Evolutionary conservation across 2,888 invertebrate species (phyloP).

Genomic region (Plutella xylostella): DNA sequence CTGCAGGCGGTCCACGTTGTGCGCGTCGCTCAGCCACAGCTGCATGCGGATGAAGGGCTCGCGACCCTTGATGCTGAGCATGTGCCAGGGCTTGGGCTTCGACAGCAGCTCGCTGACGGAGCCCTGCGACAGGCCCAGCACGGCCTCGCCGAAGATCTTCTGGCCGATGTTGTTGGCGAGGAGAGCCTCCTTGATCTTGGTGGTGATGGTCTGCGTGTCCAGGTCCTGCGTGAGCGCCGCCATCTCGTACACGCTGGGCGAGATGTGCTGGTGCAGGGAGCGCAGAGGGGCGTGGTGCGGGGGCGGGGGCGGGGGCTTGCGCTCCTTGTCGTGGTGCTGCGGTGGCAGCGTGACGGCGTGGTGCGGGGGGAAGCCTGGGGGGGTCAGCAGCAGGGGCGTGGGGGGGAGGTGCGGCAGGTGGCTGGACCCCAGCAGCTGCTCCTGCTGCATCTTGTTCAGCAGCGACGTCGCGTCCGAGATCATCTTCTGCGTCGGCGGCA

Average conservation of each 20-base stretch:
- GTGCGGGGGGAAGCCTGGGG: conserved; percentile 81
- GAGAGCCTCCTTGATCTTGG: conserved; percentile 96
- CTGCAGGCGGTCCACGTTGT: conserved; percentile 93
- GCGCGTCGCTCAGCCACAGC: conserved; percentile 94
- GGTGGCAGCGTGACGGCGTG: conserved; percentile 78
- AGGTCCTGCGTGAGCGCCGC: conserved; percentile 96
- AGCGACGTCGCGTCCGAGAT: conserved; percentile 77
- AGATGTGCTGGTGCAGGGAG: conserved; percentile 84
- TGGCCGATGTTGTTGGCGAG: conserved; percentile 98
- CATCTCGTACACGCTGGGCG: conserved; percentile 98
- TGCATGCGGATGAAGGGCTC: conserved; percentile 98
- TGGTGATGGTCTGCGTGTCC: conserved; percentile 96
- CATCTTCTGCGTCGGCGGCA: conserved; percentile 84
- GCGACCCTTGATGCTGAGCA: conserved; percentile 97
- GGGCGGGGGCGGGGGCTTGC: conserved; percentile 69
- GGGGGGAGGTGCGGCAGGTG: conserved; percentile 66
- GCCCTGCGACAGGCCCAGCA: conserved; percentile 95
- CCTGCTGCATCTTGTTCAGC: conserved; percentile 78
- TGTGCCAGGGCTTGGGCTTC: conserved; percentile 99
- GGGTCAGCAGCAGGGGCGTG: conserved; percentile 77
- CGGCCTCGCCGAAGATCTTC: conserved; percentile 98
- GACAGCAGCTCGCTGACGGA: conserved; percentile 97
- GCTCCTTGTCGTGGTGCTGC: conserved; percentile 70
- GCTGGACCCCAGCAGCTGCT: conserved; percentile 70
- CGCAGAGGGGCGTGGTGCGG: conserved; percentile 77